A percentile compares a stretch with the other conserved stretches of the same genome.
Evolutionary conservation across 2,888 invertebrate species (phyloP).

Genomic region (Eubasilissa splendida): DNA sequence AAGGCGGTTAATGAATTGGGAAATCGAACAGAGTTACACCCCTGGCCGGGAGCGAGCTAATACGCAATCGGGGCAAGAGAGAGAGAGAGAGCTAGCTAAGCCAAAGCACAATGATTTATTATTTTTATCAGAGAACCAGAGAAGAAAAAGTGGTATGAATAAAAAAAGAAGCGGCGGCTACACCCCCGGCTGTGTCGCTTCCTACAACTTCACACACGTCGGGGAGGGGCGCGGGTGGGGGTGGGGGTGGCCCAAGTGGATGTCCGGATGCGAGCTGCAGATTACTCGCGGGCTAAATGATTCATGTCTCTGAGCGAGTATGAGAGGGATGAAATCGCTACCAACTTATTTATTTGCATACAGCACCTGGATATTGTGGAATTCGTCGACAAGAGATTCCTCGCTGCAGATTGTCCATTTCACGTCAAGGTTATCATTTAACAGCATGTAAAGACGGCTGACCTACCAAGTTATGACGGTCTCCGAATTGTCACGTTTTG

Average conservation of each 20-base stretch:
- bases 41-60: conserved; percentile 38
- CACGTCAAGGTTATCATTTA: too few relatives aligned
- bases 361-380: neutral
- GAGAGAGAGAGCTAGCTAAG: conserved; percentile 52
- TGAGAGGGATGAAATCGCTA: neutral
- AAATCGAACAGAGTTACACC: conserved; percentile 9
- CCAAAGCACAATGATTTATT: conserved; percentile 57
- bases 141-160: conserved; percentile 57
- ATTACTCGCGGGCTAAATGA: conserved; percentile 68
- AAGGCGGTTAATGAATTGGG: too few relatives aligned
- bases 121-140: conserved; percentile 56
- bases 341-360: neutral
- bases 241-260: neutral
- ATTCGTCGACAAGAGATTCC: too few relatives aligned
- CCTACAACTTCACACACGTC: conserved; percentile 4
- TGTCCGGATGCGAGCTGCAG: conserved; percentile 60
- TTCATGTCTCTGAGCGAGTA: conserved; percentile 56
- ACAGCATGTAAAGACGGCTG: too few relatives aligned
- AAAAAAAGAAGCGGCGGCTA: conserved; percentile 45
- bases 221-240: neutral
- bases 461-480: too few relatives aligned
- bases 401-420: too few relatives aligned
- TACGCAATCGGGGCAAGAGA: conserved; percentile 51
- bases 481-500: too few relatives aligned
- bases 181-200: conserved; percentile 46